Evolutionary conservation across 2,113 vertebrate genomes (phyloP), one percentile per base, ranked within the genome.

Genomic region (Esox niger): DNA sequence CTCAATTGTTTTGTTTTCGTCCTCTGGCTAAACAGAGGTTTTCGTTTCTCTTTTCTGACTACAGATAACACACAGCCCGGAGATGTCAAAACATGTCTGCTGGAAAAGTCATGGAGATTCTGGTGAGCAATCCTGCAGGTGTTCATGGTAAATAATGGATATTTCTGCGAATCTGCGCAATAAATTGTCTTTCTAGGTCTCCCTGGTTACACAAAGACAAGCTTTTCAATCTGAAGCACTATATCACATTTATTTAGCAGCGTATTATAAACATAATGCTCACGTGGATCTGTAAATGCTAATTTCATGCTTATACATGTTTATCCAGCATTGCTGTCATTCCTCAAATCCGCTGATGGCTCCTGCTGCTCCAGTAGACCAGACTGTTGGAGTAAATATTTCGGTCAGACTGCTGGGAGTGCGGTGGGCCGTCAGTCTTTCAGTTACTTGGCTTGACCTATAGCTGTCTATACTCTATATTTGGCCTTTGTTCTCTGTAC

Each of bases 1-100:
- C 64, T 79, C 31, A 13, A 4, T 66, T 31, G 8, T 74, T 88
- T 74, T 84, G 66, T 76, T 75, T 81, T 68, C 63, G 64, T 76
- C 64, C 29, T 65, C 60, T 75, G 77, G 77, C 77, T 69, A 72
- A 78, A 75, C 77, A 71, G 43, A 73, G 30, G 77, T 66, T 35
- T 69, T 29, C 62, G 59, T 62, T 9, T 33, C 15, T 21, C 33
- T 25, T 27, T 26, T 47, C 46, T 62, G 52, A 32, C 57, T 47
- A 57, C 52, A 68, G 23, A 61, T 26, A 10, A 33, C 31, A 11
- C 1, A 70, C 31, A 73, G 29, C 66, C 63, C 32, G 64, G 62
- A 4, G 13, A 62, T 68, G 57, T 67, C 52, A 67, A 64, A 30
- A 64, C 38, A 46, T 43, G 61, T 15, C 27, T 25, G 23, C 29